Percentiles rank a stretch among this genome's conserved stretches.
Evolutionary conservation across 2,888 invertebrate species (phyloP).

Genomic region (Melipona bicolor): DNA sequence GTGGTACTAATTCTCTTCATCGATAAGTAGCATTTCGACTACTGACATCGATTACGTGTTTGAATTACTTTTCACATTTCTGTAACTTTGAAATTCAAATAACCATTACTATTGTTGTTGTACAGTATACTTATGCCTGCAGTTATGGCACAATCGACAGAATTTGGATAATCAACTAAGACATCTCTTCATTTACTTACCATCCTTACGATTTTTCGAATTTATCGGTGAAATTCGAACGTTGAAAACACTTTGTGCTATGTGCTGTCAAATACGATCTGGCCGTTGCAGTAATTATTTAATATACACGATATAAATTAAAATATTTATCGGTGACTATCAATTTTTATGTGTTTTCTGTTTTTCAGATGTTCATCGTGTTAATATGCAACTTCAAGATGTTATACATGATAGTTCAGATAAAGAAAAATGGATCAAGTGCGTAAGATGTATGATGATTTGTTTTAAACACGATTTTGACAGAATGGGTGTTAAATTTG

Average conservation of each 20-base stretch:
- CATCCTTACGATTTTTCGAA: conserved; percentile 64
- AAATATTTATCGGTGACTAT: not conserved
- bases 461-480: conserved; percentile 64
- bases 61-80: not conserved
- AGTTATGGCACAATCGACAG: conserved; percentile 73
- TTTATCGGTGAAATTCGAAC: conserved; percentile 70
- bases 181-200: conserved; percentile 62
- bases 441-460: conserved; percentile 55
- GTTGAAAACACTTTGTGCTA: conserved; percentile 65
- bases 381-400: conserved; percentile 68
- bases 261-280: conserved; percentile 69
- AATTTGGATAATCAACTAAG: conserved; percentile 64
- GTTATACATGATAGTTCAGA: conserved; percentile 40
- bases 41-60: not conserved
- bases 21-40: conserved; percentile 6
- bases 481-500: conserved; percentile 60
- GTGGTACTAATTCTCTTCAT: conserved; percentile 4
- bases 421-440: conserved; percentile 56
- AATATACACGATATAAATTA: not conserved
- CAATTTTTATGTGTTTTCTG: conserved; percentile 1
- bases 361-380: conserved; percentile 63
- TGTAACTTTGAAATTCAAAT: not conserved
- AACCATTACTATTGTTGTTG: not conserved
- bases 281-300: conserved; percentile 64
- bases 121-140: conserved; percentile 67